Evolutionary conservation across 2,113 vertebrate species (phyloP).

Genomic region (Struthidea cinerea): DNA sequence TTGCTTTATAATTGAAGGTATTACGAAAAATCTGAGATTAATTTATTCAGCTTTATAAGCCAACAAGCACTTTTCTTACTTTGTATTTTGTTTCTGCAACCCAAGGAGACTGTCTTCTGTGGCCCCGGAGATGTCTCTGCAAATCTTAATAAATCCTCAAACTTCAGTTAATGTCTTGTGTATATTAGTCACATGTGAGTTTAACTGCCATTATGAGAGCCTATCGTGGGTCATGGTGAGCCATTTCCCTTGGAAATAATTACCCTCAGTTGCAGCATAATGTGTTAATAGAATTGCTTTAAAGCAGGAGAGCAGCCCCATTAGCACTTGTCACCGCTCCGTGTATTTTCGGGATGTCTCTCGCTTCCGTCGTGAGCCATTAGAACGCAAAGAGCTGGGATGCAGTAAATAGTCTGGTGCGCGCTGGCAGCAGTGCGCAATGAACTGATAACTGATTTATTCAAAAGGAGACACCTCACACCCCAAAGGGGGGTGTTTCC

Average conservation of each 20-base stretch:
- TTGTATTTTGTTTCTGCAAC: background rate
- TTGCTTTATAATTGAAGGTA: background rate
- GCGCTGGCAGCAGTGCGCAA: background rate
- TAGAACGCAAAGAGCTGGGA: background rate
- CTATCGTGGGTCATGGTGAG: slow-evolving; percentile 14
- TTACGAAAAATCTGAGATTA: background rate
- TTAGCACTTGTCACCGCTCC: slow-evolving; percentile 34
- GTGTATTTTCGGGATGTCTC: slow-evolving; percentile 7
- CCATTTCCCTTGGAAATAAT: slow-evolving; percentile 60
- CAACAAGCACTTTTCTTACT: background rate
- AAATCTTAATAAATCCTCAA: slow-evolving; percentile 38
- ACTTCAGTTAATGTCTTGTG: slow-evolving; percentile 24
- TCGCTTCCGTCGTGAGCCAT: background rate
- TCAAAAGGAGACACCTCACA: background rate
- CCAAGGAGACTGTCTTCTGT: background rate
- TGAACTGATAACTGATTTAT: background rate
- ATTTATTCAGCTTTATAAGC: background rate
- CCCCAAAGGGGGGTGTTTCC: background rate
- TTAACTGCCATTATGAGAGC: slow-evolving; percentile 42
- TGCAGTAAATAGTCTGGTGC: background rate
- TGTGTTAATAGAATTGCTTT: slow-evolving; percentile 52
- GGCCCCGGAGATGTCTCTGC: background rate
- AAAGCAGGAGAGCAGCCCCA: slow-evolving; percentile 21
- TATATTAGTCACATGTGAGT: slow-evolving; percentile 34
- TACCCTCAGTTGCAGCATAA: slow-evolving; percentile 45